Base-by-base conservation (phyloP, 2,888 invertebrate species). In the Drosophila neotestacea region DNA sequence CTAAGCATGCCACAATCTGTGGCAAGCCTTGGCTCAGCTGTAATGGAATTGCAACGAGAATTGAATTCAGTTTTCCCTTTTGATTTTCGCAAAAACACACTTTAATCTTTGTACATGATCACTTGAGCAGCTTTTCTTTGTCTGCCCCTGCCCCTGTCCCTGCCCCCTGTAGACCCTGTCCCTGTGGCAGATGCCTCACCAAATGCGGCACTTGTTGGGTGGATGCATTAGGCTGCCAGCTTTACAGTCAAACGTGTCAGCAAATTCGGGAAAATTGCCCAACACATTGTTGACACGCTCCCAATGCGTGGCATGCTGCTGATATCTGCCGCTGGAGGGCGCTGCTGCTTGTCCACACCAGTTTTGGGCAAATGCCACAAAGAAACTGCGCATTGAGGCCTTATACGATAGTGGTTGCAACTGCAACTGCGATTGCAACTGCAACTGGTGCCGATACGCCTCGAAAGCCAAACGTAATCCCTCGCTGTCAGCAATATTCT, bases 401-500 rank as follows among this genome's bases (percentile, higher is more conserved):
- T 60, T 42, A 4, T 27, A 28, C 9, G 27, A 10, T 55, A 42
- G n/a, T 9, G 41, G 22, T 11, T 50, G 60, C 22, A 77, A 30
- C 41, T 73, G 65, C 7, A 6, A 4, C 7, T 3, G 4, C 9
- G 7, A 16, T 11, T 78, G 65, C 68, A 6, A 69, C 48, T 36
- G 41, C 42, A 46, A 41, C 13, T 47, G 27, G 4, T 52, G 47
- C 27, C 48, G 47, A 6, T 77, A 87, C 0, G 90, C 85, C 38
- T 88, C 88, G 13, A 87, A 80, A 0, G 91, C 90, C 67, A 92
- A 28, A 0, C 90, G 90, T 9, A 92, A 59, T 0, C 91, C 91
- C 68, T 92, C 91, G 41, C 84, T 89, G 36, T 92, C 91, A 1
- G 91, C 92, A 13, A 92, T 88, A 27, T 92, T 92, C 76, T 92